phyloP scores from a whole-genome alignment of 2,113 vertebrate genomes.

The Amia ocellicauda region DNA sequence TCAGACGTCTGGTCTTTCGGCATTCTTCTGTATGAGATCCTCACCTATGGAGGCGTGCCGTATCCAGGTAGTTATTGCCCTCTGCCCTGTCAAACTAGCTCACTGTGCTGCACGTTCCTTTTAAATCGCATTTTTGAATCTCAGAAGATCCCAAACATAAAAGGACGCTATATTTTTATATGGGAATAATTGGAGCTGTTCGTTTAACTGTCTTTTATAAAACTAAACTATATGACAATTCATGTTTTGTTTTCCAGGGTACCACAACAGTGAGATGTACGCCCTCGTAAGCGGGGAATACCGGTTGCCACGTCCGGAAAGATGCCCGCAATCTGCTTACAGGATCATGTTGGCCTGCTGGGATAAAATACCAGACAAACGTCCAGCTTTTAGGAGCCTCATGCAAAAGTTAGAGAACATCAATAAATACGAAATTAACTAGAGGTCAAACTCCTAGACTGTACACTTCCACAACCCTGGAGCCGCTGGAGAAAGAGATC shows the following conservation, averaged over 20 bases:
- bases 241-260: constrained; percentile 41
- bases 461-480: too few relatives aligned
- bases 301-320: constrained; percentile 54
- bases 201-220: background rate
- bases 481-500: too few relatives aligned
- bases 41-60: constrained; percentile 62
- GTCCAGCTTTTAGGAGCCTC: constrained; percentile 58
- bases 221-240: background rate
- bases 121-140: too few relatives aligned
- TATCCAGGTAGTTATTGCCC: constrained; percentile 79
- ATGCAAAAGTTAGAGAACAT: constrained; percentile 38
- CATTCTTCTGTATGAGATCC: constrained; percentile 72
- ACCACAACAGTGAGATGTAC: constrained; percentile 53
- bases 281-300: constrained; percentile 50
- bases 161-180: too few relatives aligned
- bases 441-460: too few relatives aligned
- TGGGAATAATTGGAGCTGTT: too few relatives aligned
- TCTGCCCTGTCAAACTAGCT: background rate
- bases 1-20: constrained; percentile 80
- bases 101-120: background rate
- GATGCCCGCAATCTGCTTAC: constrained; percentile 53
- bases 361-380: constrained; percentile 35
- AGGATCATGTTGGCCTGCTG: constrained; percentile 67
- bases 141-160: too few relatives aligned
- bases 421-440: constrained; percentile 13